phyloP scores from a whole-genome alignment of 1,140 invertebrate species.

The Lineus longissimus region DNA sequence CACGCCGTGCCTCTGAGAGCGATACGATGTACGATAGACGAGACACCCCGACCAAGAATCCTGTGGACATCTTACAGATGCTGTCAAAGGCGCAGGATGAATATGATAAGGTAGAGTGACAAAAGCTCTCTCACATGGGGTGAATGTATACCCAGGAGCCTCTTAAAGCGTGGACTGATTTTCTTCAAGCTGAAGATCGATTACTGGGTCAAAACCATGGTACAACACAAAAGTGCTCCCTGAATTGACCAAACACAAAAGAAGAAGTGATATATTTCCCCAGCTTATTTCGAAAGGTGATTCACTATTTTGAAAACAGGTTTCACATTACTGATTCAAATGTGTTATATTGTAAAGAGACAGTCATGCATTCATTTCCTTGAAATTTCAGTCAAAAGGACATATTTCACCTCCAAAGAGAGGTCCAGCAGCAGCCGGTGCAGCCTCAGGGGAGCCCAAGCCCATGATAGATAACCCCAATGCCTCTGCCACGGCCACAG shows the following conservation, averaged over 20 bases:
- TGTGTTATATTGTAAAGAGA: too few relatives aligned
- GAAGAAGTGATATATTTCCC: too few relatives aligned
- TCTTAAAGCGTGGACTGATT: not conserved
- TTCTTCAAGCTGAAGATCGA: too few relatives aligned
- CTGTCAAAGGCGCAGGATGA: constrained; percentile 82
- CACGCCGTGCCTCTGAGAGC: constrained; percentile 30
- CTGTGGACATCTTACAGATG: constrained; percentile 80
- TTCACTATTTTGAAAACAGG: too few relatives aligned
- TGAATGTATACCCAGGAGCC: not conserved
- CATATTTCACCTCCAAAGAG: not conserved
- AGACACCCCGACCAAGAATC: constrained; percentile 25
- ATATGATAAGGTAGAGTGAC: constrained; percentile 38
- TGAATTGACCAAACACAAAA: too few relatives aligned
- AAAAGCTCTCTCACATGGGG: not conserved
- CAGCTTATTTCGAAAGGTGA: too few relatives aligned
- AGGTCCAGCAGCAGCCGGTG: not conserved
- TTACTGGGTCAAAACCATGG: too few relatives aligned
- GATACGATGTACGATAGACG: constrained; percentile 24
- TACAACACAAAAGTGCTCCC: too few relatives aligned
- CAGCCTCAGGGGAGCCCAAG: constrained; percentile 28
- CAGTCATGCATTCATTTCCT: constrained; percentile 11
- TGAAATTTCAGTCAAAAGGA: constrained; percentile 13
- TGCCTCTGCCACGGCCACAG: constrained; percentile 25
- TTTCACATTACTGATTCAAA: too few relatives aligned
- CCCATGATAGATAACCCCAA: constrained; percentile 43